Conservation (phyloP, 2,113 vertebrate genomes). For the Chamaetylas fuelleborni region DNA sequence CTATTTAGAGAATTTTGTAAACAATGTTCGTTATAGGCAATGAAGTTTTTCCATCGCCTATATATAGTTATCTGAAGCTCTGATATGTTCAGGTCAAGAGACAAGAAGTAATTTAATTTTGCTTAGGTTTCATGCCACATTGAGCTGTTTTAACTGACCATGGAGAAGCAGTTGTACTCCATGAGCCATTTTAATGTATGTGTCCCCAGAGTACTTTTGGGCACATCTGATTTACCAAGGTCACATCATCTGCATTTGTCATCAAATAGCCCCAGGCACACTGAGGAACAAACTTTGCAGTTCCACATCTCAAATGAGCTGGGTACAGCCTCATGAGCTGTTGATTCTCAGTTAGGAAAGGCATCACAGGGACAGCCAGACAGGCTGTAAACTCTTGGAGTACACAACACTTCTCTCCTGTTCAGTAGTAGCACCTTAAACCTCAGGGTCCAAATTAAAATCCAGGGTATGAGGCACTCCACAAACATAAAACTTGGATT, state of each 20-base stretch:
- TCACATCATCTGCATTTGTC: neutral
- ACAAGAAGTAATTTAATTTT: neutral
- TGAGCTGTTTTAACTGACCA: neutral
- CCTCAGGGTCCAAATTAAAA: neutral
- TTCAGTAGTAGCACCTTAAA: neutral
- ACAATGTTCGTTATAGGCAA: neutral
- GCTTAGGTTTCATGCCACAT: neutral
- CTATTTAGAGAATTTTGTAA: slow-evolving; percentile 37
- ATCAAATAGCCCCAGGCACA: neutral
- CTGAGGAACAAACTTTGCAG: neutral
- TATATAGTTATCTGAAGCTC: slow-evolving; percentile 12
- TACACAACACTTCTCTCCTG: neutral
- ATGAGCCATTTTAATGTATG: neutral
- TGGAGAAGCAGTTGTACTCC: neutral
- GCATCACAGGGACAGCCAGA: neutral
- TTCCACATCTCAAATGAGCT: neutral
- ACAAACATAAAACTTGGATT: neutral
- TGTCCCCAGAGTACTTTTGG: neutral
- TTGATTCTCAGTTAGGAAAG: neutral
- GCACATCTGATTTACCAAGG: neutral
- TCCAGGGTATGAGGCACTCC: neutral
- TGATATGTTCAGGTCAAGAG: neutral
- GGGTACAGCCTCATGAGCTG: neutral
- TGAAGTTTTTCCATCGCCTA: neutral
- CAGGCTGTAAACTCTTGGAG: neutral